These are phyloP conservation scores for Volucella bombylans DNA, from an alignment of 2,888 invertebrate genomes.

Conservation along the genomic window DNA sequence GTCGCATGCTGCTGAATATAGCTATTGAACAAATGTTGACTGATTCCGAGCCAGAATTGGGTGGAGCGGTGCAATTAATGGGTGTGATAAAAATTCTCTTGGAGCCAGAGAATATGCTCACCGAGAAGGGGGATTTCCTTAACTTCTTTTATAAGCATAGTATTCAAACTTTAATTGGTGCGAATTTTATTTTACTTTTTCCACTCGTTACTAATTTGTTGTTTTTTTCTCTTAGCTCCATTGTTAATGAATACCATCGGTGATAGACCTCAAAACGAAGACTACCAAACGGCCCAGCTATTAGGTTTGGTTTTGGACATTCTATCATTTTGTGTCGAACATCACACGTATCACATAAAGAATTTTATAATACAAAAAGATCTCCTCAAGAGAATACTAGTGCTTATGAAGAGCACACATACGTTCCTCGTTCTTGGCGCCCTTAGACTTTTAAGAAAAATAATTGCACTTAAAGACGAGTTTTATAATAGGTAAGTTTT, in stretches of 20 bases:
- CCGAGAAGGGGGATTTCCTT: slow-evolving; percentile 98
- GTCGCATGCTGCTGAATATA: slow-evolving; percentile 96
- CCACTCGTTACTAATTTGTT: too few species aligned
- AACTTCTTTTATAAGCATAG: slow-evolving; percentile 99
- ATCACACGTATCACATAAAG: slow-evolving; percentile 99
- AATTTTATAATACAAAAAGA: slow-evolving; percentile 98
- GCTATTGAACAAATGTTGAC: slow-evolving; percentile 99
- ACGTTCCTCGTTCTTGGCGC: slow-evolving; percentile 98
- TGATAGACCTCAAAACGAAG: slow-evolving; percentile 95
- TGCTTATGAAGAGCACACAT: slow-evolving; percentile 97
- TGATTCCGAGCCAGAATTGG: slow-evolving; percentile 97
- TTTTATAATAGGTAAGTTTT: slow-evolving; percentile 90
- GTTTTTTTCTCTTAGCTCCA: slow-evolving; percentile 86
- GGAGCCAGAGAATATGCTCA: slow-evolving; percentile 99
- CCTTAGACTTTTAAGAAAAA: slow-evolving; percentile 97
- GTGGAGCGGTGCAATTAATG: slow-evolving; percentile 98
- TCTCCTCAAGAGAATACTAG: slow-evolving; percentile 95
- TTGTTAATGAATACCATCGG: slow-evolving; percentile 95
- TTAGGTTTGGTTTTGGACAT: slow-evolving; percentile 97
- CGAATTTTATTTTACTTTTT: too few species aligned
- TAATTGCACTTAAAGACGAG: slow-evolving; percentile 98
- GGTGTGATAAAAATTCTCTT: slow-evolving; percentile 95
- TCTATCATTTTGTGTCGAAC: slow-evolving; percentile 98
- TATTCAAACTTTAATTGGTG: slow-evolving; percentile 96
- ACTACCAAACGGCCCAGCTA: slow-evolving; percentile 97